Base-by-base conservation (phyloP, 2,888 invertebrate genomes). In the Caenorhabditis parvicauda region DNA sequence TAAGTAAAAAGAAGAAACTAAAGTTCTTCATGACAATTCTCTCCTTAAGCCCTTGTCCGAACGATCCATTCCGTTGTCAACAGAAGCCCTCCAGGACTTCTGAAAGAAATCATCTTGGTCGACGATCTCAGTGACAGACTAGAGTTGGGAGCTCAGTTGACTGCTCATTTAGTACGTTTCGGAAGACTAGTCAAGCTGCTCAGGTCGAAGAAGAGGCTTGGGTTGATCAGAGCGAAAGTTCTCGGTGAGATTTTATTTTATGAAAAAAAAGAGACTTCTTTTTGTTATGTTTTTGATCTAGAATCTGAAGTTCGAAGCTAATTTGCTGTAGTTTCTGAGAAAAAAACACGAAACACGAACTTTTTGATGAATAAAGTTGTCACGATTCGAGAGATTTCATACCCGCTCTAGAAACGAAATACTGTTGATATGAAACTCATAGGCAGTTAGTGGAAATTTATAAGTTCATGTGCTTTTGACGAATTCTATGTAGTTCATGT, bases 101-200 rank as follows among this genome's bases (percentile, higher is more conserved):
- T 96, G 17, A 89, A 91, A 81, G 93, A 96, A 84, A 89, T 95
- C 58, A 89, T 95, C 76, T 84, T 95, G 9, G 89, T 95, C n/a
- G 93, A 95, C 81, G 94, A 95, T 83, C 88, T 88, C 82, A 92
- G 92, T 67, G 89, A 90, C 32, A 87, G 86, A 82, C 86, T 86
- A 81, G 69, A 89, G 75, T 84, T 89, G 66, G 87, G 87, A 77
- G 88, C 86, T 55, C 88, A 89, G 75, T 84, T 92, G 49, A 87
- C 89, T 69, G 87, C 90, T 79, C 94, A 93, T 82, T 85, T 93
- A 14, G 70, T 79, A 12, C 67, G 82, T 17, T 80, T 81, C 22
- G 83, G 83, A 67, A 81, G 83, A 81, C 84, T 83, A 14, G 88
- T 92, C 5, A 86, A 86, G 74, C 84, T 95, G 38, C 83, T 92